phyloP scores from a whole-genome alignment of 1,140 invertebrate genomes.

The Bombus turneri region DNA sequence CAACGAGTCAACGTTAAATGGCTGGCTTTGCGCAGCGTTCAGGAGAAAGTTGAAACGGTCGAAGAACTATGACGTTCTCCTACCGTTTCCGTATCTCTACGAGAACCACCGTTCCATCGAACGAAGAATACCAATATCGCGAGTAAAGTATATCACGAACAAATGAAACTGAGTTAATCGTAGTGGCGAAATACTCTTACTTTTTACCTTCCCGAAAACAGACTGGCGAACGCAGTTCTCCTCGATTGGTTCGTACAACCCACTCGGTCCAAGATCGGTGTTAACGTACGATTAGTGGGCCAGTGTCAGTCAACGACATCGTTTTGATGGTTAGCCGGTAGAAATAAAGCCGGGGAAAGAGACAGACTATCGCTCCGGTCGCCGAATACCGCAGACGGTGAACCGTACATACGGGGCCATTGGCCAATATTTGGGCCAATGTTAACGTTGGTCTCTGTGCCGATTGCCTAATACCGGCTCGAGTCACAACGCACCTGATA shows the following conservation, averaged over 20 bases:
- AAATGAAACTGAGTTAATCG: background rate
- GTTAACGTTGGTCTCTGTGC: constrained; percentile 66
- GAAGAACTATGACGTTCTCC: constrained; percentile 17
- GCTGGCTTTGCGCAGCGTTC: background rate
- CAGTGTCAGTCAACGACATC: constrained; percentile 76
- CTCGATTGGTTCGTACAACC: background rate
- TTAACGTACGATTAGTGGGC: constrained; percentile 74
- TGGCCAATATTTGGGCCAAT: constrained; percentile 80
- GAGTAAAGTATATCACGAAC: background rate
- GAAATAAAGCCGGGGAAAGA: constrained; percentile 38
- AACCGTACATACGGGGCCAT: constrained; percentile 58
- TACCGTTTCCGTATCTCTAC: background rate
- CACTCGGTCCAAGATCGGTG: constrained; percentile 62
- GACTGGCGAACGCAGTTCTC: background rate
- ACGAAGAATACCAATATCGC: background rate
- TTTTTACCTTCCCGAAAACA: constrained; percentile 59
- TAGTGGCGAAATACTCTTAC: constrained; percentile 53
- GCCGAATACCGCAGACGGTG: constrained; percentile 44
- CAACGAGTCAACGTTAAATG: background rate
- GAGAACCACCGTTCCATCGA: background rate
- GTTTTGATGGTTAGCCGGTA: constrained; percentile 41
- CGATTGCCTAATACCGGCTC: constrained; percentile 71
- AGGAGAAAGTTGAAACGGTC: constrained; percentile 34
- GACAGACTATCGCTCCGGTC: constrained; percentile 25
- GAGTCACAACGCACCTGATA: constrained; percentile 20